These are phyloP conservation scores for Amphibalanus amphitrite DNA, from an alignment of 1,140 invertebrate genomes.

Conservation along the genomic window DNA sequence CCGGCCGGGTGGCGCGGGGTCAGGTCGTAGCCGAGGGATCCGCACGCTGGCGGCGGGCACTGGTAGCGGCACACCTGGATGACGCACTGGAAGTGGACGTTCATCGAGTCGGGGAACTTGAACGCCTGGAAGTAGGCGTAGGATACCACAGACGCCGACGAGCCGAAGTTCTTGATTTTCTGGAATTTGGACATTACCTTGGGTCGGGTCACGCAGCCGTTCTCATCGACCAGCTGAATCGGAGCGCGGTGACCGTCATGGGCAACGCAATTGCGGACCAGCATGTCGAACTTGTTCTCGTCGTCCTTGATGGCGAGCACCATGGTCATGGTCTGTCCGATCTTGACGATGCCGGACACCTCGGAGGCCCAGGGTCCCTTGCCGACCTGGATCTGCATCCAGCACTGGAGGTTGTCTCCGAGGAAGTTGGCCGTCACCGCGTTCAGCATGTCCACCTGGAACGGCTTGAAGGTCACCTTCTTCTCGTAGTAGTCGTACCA, in stretches of 20 bases:
- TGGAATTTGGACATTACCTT: constrained; percentile 88
- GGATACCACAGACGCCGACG: constrained; percentile 77
- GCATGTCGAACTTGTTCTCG: constrained; percentile 88
- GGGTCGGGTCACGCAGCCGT: constrained; percentile 74
- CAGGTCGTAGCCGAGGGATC: constrained; percentile 21
- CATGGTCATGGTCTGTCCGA: constrained; percentile 92
- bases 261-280: constrained; percentile 81
- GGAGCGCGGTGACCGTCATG: constrained; percentile 74
- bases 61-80: constrained; percentile 87
- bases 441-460: constrained; percentile 78
- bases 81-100: constrained; percentile 90
- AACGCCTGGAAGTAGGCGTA: constrained; percentile 87
- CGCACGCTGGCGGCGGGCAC: constrained; percentile 78
- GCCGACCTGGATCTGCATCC: constrained; percentile 85
- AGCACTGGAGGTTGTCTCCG: constrained; percentile 84
- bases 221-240: constrained; percentile 79
- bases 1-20: neutral
- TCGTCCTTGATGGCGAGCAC: constrained; percentile 86
- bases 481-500: constrained; percentile 94
- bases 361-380: constrained; percentile 88
- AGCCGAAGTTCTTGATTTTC: constrained; percentile 89
- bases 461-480: constrained; percentile 77
- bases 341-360: constrained; percentile 85
- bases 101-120: constrained; percentile 93
- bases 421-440: constrained; percentile 86